Evolutionary conservation across 2,797 vertebrate species (phyloP).

Genomic region (Triplophysa yarkandensis): DNA sequence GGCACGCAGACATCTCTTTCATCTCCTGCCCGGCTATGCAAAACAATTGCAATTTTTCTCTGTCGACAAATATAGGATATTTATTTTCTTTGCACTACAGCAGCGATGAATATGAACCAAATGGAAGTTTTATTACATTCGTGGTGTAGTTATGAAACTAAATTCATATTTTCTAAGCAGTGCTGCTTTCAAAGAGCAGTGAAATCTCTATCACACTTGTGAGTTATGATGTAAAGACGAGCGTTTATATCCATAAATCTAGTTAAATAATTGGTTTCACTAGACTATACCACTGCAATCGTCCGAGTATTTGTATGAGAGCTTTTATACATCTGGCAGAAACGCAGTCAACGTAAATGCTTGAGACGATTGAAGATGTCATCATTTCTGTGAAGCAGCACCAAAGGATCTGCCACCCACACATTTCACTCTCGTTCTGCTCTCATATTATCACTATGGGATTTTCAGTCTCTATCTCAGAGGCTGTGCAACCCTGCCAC

Average conservation of each 20-base stretch:
- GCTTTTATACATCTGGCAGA: not conserved
- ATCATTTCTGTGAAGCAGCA: conserved; percentile 60
- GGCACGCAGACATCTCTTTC: not conserved
- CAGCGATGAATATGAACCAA: conserved; percentile 6
- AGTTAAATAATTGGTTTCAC: not conserved
- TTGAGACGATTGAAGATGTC: conserved; percentile 58
- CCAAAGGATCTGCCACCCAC: conserved; percentile 46
- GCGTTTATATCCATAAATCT: conserved; percentile 5
- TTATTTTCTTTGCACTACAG: conserved; percentile 25
- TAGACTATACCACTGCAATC: not conserved
- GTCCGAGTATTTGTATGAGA: not conserved
- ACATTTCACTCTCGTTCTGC: conserved; percentile 23
- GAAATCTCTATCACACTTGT: not conserved
- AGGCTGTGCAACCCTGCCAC: conserved; percentile 10
- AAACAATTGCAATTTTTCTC: not conserved
- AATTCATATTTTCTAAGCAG: conserved; percentile 13
- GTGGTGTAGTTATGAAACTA: conserved; percentile 7
- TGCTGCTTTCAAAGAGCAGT: conserved; percentile 8
- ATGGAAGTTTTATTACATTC: conserved; percentile 1
- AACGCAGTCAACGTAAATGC: conserved; percentile 5
- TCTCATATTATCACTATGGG: conserved; percentile 20
- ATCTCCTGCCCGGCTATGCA: not conserved
- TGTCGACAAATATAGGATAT: not conserved
- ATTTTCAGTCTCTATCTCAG: conserved; percentile 31
- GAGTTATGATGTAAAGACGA: conserved; percentile 13